Base-by-base conservation (phyloP, 2,888 invertebrate genomes). In the Exephanes ischioxanthus region DNA sequence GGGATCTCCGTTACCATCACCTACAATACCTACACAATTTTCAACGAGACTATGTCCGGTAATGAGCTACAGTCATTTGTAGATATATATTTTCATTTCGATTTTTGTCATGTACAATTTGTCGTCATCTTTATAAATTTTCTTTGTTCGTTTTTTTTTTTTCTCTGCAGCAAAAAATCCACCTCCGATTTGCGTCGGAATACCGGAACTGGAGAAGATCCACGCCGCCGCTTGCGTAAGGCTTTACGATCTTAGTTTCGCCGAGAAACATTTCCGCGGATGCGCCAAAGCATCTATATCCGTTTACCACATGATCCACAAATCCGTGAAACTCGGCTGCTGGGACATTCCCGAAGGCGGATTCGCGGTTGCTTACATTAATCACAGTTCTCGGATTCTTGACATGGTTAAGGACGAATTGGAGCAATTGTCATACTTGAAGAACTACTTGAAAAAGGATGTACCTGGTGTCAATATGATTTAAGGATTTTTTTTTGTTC, bases 21-120 rank as follows among this genome's bases (percentile, higher is more conserved):
- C 1, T 90, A 89, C 58, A 90, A 92, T 41, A 72, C 85, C 2
- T 77, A 87, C 19, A 77, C 88, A 5, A 51, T 93, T n/a, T 88
- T 88, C 68, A 93, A 93, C 82, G 90, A 91, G 86, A 92, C 93
- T 63, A 41, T 93, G 45, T 92, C 93, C 87, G 92, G 93, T 93
- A 86, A 87, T 55, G 73, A 55, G n/a, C 84, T 72, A 45, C 4
- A 48, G n/a, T 48, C 3, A 33, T 16, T 19, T 53, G 22, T 14
- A 26, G 41, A 26, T 22, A 33, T 73, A 67, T 73, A 66, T 66
- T 67, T 80, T 66, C n/a, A 5, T 26, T 30, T 63, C 22, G 7
- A 41, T 53, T 71, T 55, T 14, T 30, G 7, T 58, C 30, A 55
- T 19, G 33, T 45, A 71, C 53, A 75, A 68, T 67, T 16, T 71